These are phyloP conservation scores for Pteruthius melanotis DNA, from an alignment of 2,113 vertebrate species.

Conservation along the genomic window DNA sequence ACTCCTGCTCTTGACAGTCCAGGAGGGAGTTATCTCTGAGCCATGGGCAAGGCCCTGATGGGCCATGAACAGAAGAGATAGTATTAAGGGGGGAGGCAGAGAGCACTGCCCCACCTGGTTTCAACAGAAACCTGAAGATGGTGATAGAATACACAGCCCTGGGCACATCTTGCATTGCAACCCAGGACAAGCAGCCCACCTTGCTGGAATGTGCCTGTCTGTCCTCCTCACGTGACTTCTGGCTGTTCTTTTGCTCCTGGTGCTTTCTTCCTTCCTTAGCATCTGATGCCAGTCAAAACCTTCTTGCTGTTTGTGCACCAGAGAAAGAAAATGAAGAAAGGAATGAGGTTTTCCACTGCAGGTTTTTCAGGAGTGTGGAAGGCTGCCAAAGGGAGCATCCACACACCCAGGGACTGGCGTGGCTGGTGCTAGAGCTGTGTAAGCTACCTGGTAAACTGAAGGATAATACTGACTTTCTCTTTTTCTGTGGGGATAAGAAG, in stretches of 20 bases:
- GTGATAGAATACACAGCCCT: no score
- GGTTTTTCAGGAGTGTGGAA: neutral
- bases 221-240: neutral
- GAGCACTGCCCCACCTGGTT: no score
- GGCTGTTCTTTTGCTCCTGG: neutral
- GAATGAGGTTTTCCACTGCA: neutral
- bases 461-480: neutral
- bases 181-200: no score
- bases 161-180: no score
- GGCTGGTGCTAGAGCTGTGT: neutral
- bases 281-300: neutral
- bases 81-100: no score
- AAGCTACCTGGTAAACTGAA: neutral
- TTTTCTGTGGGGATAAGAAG: neutral
- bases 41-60: no score
- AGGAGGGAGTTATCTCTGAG: no score
- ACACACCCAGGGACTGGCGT: neutral
- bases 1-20: no score
- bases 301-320: neutral
- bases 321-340: neutral
- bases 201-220: neutral
- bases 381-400: neutral
- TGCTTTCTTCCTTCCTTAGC: neutral
- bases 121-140: no score
- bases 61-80: no score